phyloP scores from a whole-genome alignment of 2,113 vertebrate genomes.

The Albula goreensis region DNA sequence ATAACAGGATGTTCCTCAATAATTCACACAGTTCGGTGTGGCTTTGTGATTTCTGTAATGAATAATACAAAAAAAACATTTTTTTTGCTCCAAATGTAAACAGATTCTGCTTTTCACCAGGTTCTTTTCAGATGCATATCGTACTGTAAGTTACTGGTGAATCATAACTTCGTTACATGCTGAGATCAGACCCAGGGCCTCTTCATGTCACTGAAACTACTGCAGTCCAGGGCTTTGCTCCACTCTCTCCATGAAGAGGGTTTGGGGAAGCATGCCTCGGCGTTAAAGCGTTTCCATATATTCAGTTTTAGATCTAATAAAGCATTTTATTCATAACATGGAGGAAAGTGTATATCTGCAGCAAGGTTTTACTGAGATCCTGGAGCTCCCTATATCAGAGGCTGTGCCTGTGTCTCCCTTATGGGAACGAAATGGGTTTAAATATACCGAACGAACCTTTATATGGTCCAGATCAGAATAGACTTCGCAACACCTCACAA shows the following conservation, averaged over 20 bases:
- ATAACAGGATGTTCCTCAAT: conserved; percentile 64
- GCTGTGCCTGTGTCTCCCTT: no score
- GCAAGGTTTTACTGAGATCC: not conserved
- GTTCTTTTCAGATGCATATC: not conserved
- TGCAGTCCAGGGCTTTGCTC: not conserved
- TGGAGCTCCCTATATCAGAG: no score
- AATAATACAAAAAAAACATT: conserved; percentile 45
- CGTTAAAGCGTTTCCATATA: not conserved
- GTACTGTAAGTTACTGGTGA: not conserved
- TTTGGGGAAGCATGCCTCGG: no score
- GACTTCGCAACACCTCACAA: no score
- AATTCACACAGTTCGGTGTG: conserved; percentile 55
- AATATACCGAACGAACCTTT: no score
- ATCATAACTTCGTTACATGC: not conserved
- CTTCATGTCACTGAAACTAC: not conserved
- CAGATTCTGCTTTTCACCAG: not conserved
- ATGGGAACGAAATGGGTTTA: no score
- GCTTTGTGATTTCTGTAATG: conserved; percentile 56
- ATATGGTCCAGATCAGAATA: no score
- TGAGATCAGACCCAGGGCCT: not conserved
- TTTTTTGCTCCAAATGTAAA: conserved; percentile 22
- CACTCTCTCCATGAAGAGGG: no score
- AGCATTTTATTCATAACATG: not conserved
- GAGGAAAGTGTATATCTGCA: not conserved
- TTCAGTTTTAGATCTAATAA: not conserved